A percentile compares a stretch with the other conserved stretches of the same genome.
Evolutionary conservation across 2,113 vertebrate species (phyloP).

Genomic region (Malurus alboscapulatus): DNA sequence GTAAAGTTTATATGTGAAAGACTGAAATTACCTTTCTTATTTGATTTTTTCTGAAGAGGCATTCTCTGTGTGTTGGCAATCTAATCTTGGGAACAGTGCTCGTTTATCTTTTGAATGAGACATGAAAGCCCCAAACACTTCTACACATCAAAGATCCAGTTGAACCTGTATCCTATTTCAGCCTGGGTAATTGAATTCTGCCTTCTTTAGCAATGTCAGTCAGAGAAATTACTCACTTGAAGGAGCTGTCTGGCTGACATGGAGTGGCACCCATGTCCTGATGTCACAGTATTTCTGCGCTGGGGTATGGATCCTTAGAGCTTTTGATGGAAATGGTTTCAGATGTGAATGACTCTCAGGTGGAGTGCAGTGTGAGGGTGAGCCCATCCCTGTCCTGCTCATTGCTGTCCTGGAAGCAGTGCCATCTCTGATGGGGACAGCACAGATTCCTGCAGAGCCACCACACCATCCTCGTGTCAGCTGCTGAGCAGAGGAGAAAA

Average conservation of each 20-base stretch:
- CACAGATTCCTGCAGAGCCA: background rate
- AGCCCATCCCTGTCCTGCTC: background rate
- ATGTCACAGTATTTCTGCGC: background rate
- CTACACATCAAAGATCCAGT: conserved; percentile 19
- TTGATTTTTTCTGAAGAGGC: background rate
- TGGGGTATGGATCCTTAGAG: background rate
- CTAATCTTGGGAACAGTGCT: conserved; percentile 26
- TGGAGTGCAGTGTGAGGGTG: background rate
- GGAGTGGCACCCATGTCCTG: background rate
- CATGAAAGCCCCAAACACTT: conserved; percentile 31
- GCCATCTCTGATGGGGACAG: background rate
- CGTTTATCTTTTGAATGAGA: conserved; percentile 48
- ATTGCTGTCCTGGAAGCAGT: background rate
- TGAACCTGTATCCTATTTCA: conserved; percentile 30
- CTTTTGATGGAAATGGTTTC: background rate
- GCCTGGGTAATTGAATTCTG: conserved; percentile 17
- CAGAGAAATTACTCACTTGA: background rate
- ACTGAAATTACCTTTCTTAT: conserved; percentile 22
- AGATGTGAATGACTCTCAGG: background rate
- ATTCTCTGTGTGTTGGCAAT: background rate
- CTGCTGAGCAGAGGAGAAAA: background rate
- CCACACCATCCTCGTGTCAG: background rate
- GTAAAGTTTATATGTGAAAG: background rate
- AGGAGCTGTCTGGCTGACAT: background rate
- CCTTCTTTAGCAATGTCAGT: background rate